Evolutionary conservation across 2,888 invertebrate species (phyloP).

Genomic region (Chelonus formosanus): DNA sequence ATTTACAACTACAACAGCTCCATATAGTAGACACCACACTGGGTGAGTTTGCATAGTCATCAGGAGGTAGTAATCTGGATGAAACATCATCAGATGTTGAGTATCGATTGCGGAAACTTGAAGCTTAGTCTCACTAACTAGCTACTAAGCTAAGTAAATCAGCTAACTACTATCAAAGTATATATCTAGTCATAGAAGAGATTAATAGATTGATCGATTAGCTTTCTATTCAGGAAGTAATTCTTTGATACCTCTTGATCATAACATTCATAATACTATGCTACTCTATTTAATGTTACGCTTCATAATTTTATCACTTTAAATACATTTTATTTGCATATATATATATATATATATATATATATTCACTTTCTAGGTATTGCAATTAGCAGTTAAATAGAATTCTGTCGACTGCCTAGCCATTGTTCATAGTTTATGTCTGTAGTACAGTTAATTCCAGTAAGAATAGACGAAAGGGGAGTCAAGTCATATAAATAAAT

Average conservation of each 20-base stretch:
- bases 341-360: too few relatives aligned
- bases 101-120: constrained; percentile 24
- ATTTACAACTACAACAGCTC: constrained; percentile 38
- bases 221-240: too few relatives aligned
- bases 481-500: constrained; percentile 1
- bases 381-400: constrained; percentile 6
- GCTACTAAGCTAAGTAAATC: constrained; percentile 26
- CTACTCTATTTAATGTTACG: too few relatives aligned
- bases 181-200: neutral
- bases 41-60: constrained; percentile 50
- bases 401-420: neutral
- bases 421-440: constrained; percentile 2
- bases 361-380: neutral
- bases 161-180: neutral
- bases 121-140: constrained; percentile 3
- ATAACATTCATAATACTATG: too few relatives aligned
- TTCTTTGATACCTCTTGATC: too few relatives aligned
- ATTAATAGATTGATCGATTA: constrained; percentile 21
- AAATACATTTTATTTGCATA: neutral
- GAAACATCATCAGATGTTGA: neutral
- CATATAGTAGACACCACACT: constrained; percentile 55
- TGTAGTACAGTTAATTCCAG: neutral
- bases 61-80: constrained; percentile 10
- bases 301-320: neutral
- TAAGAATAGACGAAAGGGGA: constrained; percentile 5